Evolutionary conservation across 92 coral and sea anemone genomes (phyloP), one percentile per base, ranked within the genome.

Genomic region (Epizoanthus illoricatus): DNA sequence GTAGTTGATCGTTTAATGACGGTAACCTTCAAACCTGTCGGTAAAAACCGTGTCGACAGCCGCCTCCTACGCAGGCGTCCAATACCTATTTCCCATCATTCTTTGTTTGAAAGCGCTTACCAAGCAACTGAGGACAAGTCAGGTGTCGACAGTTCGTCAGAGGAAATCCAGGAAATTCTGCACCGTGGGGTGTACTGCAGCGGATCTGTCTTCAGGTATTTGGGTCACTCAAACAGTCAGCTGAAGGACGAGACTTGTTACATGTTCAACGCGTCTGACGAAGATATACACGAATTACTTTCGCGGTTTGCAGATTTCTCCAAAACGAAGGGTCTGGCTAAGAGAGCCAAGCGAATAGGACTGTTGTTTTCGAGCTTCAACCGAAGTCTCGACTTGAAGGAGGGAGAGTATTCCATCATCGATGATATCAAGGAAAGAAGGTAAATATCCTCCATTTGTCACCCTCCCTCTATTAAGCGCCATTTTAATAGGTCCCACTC

Each of bases 151-250:
- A 76, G 74, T 0, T 74, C 19, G 43, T 45, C 36, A 28, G 36
- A 75, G 45, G 86, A 90, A 67, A 64, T 89, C 20, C 69, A 70
- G 40, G 80, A 86, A 18, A 86, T 93, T 69, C 66, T 93, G 69
- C 86, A 85, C 63, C 83, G 94, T 24, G 97, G 94, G 2, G 66
- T 93, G 8, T 52, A 65, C 33, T 88, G 92, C 41, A 90, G 93
- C 24, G 93, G 91, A 9, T 61, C 76, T 36, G 74, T 87, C 18
- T 95, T 91, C 79, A 85, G 90, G 58, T 95, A 93, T 80, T 86
- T 95, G 42, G 96, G 95, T 17, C 98, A 95, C 52, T 89, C 95
- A 52, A 90, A 92, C 88, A 89, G 91, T 52, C 94, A 94, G 61
- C 92, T 95, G 0, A 91, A 91, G 59, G 92, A 90, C 28, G 89